A percentile compares a stretch with the other conserved stretches of the same genome.
These are phyloP conservation scores for Coracopsis vasa DNA, from an alignment of 2,113 vertebrate genomes.

Conservation along the genomic window DNA sequence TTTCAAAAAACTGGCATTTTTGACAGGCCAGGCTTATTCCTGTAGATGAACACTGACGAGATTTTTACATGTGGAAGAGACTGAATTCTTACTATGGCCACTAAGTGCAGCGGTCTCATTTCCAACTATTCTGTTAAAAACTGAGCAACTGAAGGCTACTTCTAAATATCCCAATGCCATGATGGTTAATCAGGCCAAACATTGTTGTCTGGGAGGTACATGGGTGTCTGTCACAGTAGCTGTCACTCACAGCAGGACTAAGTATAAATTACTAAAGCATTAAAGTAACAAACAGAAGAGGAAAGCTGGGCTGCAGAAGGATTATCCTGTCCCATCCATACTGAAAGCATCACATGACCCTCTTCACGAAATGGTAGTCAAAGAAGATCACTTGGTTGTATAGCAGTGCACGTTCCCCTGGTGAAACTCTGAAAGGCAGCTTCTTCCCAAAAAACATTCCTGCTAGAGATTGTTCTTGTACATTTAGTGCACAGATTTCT, in stretches of 20 bases:
- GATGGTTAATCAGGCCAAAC: neutral
- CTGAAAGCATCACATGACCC: neutral
- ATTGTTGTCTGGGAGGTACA: rapidly evolving
- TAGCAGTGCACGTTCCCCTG: neutral
- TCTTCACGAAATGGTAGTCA: neutral
- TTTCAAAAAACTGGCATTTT: neutral
- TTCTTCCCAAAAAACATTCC: neutral
- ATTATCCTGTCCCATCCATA: neutral
- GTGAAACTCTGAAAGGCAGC: neutral
- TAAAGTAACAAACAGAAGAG: slow-evolving; percentile 5
- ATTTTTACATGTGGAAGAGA: neutral
- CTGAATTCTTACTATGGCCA: neutral
- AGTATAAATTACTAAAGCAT: neutral
- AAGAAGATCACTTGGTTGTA: neutral
- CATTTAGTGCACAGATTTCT: neutral
- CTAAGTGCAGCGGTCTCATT: neutral
- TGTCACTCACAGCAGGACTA: neutral
- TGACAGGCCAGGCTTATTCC: neutral
- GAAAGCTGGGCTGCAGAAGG: neutral
- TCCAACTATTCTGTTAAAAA: neutral
- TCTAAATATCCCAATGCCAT: neutral
- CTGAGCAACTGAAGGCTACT: neutral
- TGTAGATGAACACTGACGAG: neutral
- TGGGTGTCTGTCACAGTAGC: neutral
- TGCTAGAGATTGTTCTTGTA: neutral